A percentile compares a stretch with the other conserved stretches of the same genome.
Conservation (phyloP, 1,140 invertebrate species). For the Sminthurides bifidus region DNA sequence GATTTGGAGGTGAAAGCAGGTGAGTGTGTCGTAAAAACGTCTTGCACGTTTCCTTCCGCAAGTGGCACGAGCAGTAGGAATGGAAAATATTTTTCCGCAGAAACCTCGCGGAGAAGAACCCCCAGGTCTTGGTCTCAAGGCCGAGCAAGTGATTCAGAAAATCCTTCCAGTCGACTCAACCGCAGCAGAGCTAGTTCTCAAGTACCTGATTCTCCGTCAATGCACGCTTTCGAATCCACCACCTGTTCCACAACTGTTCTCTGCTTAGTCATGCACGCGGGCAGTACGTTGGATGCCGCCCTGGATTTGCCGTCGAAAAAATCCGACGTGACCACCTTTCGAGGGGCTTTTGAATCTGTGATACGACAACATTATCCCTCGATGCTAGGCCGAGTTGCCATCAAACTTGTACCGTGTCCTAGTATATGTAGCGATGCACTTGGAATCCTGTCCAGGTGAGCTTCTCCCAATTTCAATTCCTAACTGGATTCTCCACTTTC, state of each 20-base stretch:
- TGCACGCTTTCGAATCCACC: slow-evolving; percentile 37
- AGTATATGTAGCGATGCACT: slow-evolving; percentile 85
- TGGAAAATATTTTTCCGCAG: too few species aligned
- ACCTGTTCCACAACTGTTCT: slow-evolving; percentile 61
- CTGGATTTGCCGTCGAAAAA: slow-evolving; percentile 80
- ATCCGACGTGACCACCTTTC: slow-evolving; percentile 90
- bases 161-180: too few species aligned
- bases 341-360: slow-evolving; percentile 88
- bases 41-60: too few species aligned
- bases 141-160: too few species aligned
- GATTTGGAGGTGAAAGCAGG: too few species aligned
- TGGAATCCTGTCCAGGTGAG: slow-evolving; percentile 65
- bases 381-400: slow-evolving; percentile 73
- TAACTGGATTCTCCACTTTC: too few species aligned
- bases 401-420: slow-evolving; percentile 86
- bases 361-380: slow-evolving; percentile 90
- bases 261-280: slow-evolving; percentile 83
- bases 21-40: too few species aligned
- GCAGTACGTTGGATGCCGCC: slow-evolving; percentile 62
- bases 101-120: too few species aligned
- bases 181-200: too few species aligned
- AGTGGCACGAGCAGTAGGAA: too few species aligned
- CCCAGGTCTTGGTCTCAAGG: too few species aligned
- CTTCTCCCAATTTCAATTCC: not conserved
- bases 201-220: slow-evolving; percentile 61